A percentile compares a stretch with the other conserved stretches of the same genome.
phyloP scores from a whole-genome alignment of 2,888 invertebrate genomes.

The Hypomecis atomaria region DNA sequence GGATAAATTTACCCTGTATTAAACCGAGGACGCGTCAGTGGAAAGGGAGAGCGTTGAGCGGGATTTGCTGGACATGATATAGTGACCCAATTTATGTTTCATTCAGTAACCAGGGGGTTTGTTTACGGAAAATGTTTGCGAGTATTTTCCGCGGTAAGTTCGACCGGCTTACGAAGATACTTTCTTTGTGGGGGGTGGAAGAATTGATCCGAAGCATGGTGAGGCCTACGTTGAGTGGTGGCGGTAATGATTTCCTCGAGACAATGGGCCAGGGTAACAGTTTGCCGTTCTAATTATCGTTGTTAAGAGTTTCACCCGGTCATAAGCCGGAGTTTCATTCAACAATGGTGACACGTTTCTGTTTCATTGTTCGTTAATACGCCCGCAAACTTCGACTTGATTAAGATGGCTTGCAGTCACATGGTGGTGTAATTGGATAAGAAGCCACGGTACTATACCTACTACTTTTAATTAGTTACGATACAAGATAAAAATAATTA shows the following conservation, averaged over 20 bases:
- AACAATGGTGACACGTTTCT: constrained; percentile 65
- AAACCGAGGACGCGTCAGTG: constrained; percentile 19
- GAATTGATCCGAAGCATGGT: constrained; percentile 25
- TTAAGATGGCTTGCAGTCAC: constrained; percentile 52
- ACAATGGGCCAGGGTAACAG: constrained; percentile 51
- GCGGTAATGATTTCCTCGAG: constrained; percentile 50
- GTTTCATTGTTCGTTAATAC: constrained; percentile 68
- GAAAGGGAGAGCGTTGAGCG: constrained; percentile 21
- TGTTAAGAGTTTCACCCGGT: constrained; percentile 59
- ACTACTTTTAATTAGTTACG: too few species aligned
- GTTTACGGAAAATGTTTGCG: constrained; percentile 22
- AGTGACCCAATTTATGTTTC: constrained; percentile 30
- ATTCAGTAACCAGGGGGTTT: constrained; percentile 22
- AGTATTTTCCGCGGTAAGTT: constrained; percentile 13
- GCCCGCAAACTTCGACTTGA: constrained; percentile 60
- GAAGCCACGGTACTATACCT: too few species aligned
- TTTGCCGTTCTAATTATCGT: constrained; percentile 62
- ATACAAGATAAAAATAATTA: too few species aligned
- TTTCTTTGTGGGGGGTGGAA: background rate
- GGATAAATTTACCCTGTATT: constrained; percentile 30
- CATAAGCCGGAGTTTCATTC: constrained; percentile 57
- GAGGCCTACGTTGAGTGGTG: constrained; percentile 31
- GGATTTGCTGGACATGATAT: constrained; percentile 26
- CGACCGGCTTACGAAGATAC: constrained; percentile 25
- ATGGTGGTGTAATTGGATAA: constrained; percentile 41